These are phyloP conservation scores for Fopius arisanus DNA, from an alignment of 1,140 invertebrate species.

Conservation along the genomic window DNA sequence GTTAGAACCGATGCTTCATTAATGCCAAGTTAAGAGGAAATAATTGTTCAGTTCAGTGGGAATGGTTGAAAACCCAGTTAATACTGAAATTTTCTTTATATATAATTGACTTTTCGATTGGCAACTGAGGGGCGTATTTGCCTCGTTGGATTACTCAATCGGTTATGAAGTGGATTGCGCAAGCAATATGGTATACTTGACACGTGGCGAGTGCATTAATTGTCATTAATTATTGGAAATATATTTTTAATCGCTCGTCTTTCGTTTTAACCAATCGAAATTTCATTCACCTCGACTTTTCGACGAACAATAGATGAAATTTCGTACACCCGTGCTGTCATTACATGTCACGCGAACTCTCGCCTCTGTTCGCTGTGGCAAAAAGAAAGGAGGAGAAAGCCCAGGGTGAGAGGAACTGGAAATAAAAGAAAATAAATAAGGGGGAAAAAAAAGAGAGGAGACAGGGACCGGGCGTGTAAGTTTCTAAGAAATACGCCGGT, in stretches of 20 bases:
- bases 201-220: background rate
- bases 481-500: constrained; percentile 4
- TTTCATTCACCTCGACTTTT: background rate
- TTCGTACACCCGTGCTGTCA: background rate
- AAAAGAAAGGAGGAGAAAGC: constrained; percentile 21
- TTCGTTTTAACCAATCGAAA: no score
- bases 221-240: background rate
- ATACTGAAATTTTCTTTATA: background rate
- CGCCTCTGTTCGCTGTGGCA: background rate
- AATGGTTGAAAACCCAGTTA: constrained; percentile 13
- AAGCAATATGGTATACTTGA: background rate
- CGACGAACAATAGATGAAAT: background rate
- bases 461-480: background rate
- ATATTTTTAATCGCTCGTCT: no score
- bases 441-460: background rate
- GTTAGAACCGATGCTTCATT: constrained; percentile 17
- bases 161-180: no score
- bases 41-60: background rate
- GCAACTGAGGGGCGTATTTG: background rate
- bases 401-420: constrained; percentile 20
- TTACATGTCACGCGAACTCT: background rate
- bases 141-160: no score
- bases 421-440: constrained; percentile 2
- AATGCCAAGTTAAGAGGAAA: background rate
- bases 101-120: background rate